Evolutionary conservation across 2,113 vertebrate species (phyloP).

Genomic region (Lepidothrix coronata): DNA sequence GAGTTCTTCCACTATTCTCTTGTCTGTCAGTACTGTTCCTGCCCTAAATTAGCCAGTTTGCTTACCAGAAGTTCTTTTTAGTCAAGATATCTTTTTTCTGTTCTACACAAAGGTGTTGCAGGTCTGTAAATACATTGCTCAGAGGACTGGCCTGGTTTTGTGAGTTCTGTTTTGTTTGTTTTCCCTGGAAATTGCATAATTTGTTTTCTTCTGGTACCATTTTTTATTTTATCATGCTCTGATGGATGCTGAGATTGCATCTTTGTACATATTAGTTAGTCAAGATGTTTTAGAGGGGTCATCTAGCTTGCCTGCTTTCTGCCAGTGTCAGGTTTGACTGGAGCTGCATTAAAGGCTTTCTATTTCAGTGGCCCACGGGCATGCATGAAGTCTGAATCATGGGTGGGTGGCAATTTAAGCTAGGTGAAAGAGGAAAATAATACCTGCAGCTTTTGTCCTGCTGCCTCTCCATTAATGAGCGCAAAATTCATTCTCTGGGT

Average conservation of each 20-base stretch:
- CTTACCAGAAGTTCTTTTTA: neutral
- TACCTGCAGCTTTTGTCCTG: neutral
- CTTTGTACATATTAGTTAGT: neutral
- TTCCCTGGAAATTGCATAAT: neutral
- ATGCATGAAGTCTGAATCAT: slow-evolving; percentile 5
- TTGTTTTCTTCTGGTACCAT: neutral
- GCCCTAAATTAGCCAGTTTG: neutral
- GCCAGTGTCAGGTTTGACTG: neutral
- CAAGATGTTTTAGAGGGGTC: neutral
- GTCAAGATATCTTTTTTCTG: neutral
- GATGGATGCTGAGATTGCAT: neutral
- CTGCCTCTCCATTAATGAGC: slow-evolving; percentile 55
- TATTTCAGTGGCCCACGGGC: neutral
- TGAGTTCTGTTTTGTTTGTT: neutral
- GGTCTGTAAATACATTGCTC: neutral
- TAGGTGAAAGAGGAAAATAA: slow-evolving; percentile 6
- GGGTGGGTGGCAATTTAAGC: slow-evolving; percentile 8
- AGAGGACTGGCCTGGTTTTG: neutral
- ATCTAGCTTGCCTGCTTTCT: neutral
- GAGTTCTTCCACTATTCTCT: neutral
- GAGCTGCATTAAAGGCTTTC: neutral
- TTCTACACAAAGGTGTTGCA: neutral
- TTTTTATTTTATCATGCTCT: neutral
- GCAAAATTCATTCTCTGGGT: slow-evolving; percentile 38
- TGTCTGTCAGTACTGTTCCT: neutral